These are phyloP conservation scores for Ranitomeya variabilis DNA, from an alignment of 2,113 vertebrate genomes.

Conservation along the genomic window DNA sequence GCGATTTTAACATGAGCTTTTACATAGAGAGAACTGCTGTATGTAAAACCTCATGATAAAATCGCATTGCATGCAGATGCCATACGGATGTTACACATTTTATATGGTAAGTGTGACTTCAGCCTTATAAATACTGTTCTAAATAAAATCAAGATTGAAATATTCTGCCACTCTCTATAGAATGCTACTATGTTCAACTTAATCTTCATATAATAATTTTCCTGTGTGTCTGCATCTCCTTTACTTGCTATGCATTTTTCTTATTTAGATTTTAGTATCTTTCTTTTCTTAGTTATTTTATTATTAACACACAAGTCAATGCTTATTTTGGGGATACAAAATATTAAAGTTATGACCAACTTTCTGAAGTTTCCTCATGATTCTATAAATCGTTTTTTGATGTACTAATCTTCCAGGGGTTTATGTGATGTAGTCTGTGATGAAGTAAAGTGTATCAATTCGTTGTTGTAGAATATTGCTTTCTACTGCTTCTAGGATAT, in stretches of 20 bases:
- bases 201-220: neutral
- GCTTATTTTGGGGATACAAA: neutral
- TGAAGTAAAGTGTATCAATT: conserved; percentile 20
- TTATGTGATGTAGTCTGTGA: conserved; percentile 17
- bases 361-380: neutral
- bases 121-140: neutral
- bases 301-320: neutral
- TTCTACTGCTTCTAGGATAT: conserved; percentile 33
- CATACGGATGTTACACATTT: too few relatives aligned
- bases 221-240: neutral
- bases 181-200: neutral
- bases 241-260: neutral
- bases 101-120: too few relatives aligned
- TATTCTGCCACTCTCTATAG: neutral
- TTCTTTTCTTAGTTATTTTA: neutral
- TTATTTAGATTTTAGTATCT: neutral
- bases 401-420: conserved; percentile 33
- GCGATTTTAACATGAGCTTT: too few relatives aligned
- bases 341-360: neutral
- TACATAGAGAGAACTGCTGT: too few relatives aligned
- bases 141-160: neutral
- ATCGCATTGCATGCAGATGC: too few relatives aligned
- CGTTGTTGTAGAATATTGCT: conserved; percentile 14
- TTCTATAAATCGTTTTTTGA: conserved; percentile 25
- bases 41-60: too few relatives aligned